Percentiles rank a stretch among this genome's conserved stretches.
phyloP scores from a whole-genome alignment of 2,888 invertebrate genomes.

The Nowickia ferox region DNA sequence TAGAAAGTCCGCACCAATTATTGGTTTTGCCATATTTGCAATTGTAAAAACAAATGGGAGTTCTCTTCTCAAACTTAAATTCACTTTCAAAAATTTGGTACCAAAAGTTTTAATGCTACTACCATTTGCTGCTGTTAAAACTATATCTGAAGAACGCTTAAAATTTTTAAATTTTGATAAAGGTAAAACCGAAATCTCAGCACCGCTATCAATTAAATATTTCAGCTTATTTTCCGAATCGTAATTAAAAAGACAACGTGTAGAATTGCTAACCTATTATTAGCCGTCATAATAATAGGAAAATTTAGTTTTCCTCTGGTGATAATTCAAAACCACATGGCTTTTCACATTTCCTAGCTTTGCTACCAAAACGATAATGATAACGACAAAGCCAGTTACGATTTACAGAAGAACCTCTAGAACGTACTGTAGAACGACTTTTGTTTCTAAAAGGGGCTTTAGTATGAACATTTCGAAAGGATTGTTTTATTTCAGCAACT shows the following conservation, averaged over 20 bases:
- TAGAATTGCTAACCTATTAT: neutral
- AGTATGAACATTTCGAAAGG: no score
- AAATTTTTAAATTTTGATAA: conserved; percentile 14
- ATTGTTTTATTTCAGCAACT: no score
- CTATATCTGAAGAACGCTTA: conserved; percentile 5
- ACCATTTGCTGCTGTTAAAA: conserved; percentile 28
- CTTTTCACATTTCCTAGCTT: no score
- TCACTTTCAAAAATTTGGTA: conserved; percentile 8
- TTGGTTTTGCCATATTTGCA: neutral
- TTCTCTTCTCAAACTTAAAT: conserved; percentile 20
- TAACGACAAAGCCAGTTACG: no score
- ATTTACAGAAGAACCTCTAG: no score
- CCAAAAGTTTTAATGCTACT: conserved; percentile 13
- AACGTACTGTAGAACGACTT: no score
- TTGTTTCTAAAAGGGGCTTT: no score
- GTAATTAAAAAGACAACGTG: neutral
- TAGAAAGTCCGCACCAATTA: conserved; percentile 17
- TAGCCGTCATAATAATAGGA: neutral
- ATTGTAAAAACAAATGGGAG: neutral
- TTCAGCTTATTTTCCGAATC: conserved; percentile 7
- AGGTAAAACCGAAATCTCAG: neutral
- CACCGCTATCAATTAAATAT: conserved; percentile 19
- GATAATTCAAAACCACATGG: neutral
- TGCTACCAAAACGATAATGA: no score
- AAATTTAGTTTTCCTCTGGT: neutral